Conservation (phyloP, 2,797 vertebrate genomes). For the Heliangelus exortis region DNA sequence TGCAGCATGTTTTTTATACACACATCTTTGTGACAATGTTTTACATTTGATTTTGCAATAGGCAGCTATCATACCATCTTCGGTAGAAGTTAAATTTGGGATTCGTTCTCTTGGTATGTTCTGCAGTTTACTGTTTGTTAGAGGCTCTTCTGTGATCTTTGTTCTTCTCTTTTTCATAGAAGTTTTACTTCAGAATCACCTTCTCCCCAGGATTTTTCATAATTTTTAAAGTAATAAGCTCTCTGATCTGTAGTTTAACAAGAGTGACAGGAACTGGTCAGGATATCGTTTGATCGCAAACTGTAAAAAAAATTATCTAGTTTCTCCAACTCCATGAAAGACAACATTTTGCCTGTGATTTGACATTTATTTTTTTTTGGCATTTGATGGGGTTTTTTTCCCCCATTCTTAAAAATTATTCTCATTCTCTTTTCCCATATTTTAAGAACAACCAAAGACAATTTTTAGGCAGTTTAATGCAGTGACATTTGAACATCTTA, state of each 20-base stretch:
- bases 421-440: background rate
- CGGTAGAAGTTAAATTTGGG: background rate
- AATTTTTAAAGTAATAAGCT: background rate
- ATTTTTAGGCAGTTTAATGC: background rate
- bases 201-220: background rate
- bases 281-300: background rate
- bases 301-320: background rate
- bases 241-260: background rate
- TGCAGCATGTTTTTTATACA: background rate
- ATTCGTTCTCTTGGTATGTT: background rate
- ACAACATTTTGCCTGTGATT: background rate
- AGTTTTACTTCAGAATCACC: background rate
- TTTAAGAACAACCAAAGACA: background rate
- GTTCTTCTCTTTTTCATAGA: background rate
- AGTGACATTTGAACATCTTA: background rate
- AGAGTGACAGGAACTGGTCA: background rate
- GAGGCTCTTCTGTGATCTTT: too few relatives aligned
- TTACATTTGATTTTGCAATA: background rate
- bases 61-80: background rate
- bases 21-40: background rate
- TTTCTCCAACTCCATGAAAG: background rate
- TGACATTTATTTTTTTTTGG: background rate
- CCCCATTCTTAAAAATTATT: background rate
- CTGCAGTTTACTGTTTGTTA: background rate
- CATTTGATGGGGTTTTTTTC: background rate